Conservation (phyloP, 2,888 invertebrate genomes). For the Ochlodes sylvanus region DNA sequence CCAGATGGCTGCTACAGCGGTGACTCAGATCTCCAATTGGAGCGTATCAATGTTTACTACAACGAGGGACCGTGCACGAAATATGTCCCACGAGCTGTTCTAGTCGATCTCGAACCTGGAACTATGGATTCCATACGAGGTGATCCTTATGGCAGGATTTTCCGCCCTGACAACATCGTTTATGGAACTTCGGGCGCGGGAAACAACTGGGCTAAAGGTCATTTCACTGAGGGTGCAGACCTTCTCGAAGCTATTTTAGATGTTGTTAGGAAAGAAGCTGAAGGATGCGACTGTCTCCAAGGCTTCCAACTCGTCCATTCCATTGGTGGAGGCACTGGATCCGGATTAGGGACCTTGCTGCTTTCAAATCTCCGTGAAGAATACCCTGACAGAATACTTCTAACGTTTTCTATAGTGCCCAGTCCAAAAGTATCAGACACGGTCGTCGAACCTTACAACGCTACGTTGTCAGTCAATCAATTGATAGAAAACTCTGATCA, state of each 20-base stretch:
- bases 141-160: constrained; percentile 87
- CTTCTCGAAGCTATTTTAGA: constrained; percentile 85
- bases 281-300: constrained; percentile 88
- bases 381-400: constrained; percentile 89
- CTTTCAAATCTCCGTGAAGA: constrained; percentile 89
- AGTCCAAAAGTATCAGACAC: constrained; percentile 91
- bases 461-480: constrained; percentile 87
- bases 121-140: constrained; percentile 87
- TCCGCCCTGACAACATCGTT: constrained; percentile 89
- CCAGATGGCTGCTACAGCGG: constrained; percentile 84
- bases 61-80: constrained; percentile 84
- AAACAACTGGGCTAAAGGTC: constrained; percentile 87
- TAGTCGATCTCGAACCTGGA: constrained; percentile 71
- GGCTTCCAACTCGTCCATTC: constrained; percentile 88
- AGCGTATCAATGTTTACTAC: constrained; percentile 91
- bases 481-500: constrained; percentile 88
- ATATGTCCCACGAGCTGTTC: constrained; percentile 69
- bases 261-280: constrained; percentile 85
- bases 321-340: constrained; percentile 90
- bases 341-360: constrained; percentile 89
- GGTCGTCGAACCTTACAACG: constrained; percentile 87
- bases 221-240: constrained; percentile 88
- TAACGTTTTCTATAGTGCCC: constrained; percentile 88
- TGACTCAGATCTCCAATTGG: constrained; percentile 88
- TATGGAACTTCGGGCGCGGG: constrained; percentile 85